Evolutionary conservation across 2,888 invertebrate genomes (phyloP).

Genomic region (Monoplex corrugatus): DNA sequence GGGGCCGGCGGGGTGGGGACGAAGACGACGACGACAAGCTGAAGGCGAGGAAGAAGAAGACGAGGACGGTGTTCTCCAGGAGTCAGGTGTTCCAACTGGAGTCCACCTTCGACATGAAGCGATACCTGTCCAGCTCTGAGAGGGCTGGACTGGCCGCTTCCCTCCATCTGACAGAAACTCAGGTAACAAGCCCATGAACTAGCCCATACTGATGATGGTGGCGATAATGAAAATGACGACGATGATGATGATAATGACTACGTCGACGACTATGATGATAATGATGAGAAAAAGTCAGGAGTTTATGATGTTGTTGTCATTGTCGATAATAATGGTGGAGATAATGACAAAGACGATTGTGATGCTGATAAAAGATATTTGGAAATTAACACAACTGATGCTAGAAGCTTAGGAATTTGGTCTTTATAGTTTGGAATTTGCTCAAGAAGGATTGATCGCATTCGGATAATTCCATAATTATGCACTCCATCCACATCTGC

Average conservation of each 20-base stretch:
- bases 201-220: not conserved
- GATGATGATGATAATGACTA: not conserved
- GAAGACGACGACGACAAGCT: slow-evolving; percentile 72
- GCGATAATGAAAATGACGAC: not conserved
- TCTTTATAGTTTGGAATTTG: too few species aligned
- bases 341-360: not conserved
- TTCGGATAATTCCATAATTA: too few species aligned
- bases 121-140: slow-evolving; percentile 82
- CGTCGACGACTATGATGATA: not conserved
- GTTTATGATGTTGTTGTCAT: not conserved
- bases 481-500: too few species aligned
- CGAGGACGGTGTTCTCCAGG: slow-evolving; percentile 81
- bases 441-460: too few species aligned
- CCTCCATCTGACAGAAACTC: slow-evolving; percentile 81
- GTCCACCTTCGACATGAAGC: slow-evolving; percentile 82
- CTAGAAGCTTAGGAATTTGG: too few species aligned
- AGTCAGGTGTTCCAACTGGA: slow-evolving; percentile 82
- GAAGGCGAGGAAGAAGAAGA: slow-evolving; percentile 81
- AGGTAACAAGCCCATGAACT: too few species aligned
- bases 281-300: not conserved
- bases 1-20: slow-evolving; percentile 50
- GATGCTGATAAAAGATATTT: not conserved
- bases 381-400: too few species aligned
- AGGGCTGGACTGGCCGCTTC: slow-evolving; percentile 80
- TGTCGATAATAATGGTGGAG: not conserved